Base-by-base conservation (phyloP, 2,888 invertebrate genomes). In the Phrixothrix hirtus region DNA sequence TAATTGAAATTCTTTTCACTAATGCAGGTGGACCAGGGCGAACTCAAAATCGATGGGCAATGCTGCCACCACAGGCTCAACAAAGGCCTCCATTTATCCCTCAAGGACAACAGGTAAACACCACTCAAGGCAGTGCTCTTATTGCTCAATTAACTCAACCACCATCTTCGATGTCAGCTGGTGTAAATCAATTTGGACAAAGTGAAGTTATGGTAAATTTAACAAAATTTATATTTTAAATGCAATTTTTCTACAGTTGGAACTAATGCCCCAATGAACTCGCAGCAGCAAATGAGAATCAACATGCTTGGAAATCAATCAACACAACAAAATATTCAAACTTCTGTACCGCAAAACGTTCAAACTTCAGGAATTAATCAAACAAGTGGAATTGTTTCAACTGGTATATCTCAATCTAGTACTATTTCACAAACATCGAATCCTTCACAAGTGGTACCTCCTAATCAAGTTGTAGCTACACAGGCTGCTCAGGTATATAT, bases 21-120 rank as follows among this genome's bases (percentile, higher is more conserved):
- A n/a, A n/a, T n/a, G n/a, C 57, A 39, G 51, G 50, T 12, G 74
- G 76, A 74, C 66, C 52, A 13, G 74, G 76, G 74, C 66, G 83
- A 65, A 84, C 83, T 5, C 74, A 84, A 0, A 80, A 83, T 51
- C 82, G 86, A 6, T 84, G 85, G 65, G 83, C 84, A 62, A 81
- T 84, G 53, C 86, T 86, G 0, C 82, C 81, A 0, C 79, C 80
- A 58, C 80, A 79, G 25, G 81, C 78, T 7, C 78, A 77, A 10
- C 76, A 77, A 21, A 31, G 53, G 39, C 65, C 65, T 3, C 59
- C 55, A 13, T 62, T 66, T 58, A 73, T 76, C 1, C 56, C 61
- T 42, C 39, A 73, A 69, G 59, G 61, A 36, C 39, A 73, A 69
- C 62, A 75, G 29, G 62, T 55, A 9, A 73, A 70, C 56, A 74